phyloP scores from a whole-genome alignment of 2,113 vertebrate genomes.

The Ammodytes dubius region DNA sequence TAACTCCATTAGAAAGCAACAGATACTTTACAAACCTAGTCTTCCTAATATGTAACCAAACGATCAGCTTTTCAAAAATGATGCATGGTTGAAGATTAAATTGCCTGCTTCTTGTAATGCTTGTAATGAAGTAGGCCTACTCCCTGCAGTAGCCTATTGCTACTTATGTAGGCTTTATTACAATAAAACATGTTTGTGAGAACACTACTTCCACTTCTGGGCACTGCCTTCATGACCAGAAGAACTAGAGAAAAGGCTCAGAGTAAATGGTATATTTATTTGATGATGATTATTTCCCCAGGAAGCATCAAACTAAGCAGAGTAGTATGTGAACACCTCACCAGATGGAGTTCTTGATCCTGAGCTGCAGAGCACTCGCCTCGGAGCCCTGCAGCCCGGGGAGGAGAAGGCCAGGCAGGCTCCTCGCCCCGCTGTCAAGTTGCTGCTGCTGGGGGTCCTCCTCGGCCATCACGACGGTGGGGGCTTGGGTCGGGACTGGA shows the following conservation, averaged over 20 bases:
- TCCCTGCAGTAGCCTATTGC: not conserved
- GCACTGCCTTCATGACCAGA: not conserved
- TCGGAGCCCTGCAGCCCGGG: conserved; percentile 91
- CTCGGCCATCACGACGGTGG: conserved; percentile 86
- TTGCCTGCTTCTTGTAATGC: not conserved
- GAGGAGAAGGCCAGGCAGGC: conserved; percentile 88
- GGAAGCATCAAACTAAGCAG: not conserved
- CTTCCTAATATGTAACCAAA: not conserved
- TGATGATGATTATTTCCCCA: no score
- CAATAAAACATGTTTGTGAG: not conserved
- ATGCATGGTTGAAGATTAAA: not conserved
- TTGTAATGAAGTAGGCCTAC: not conserved
- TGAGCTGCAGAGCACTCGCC: conserved; percentile 91
- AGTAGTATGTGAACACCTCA: conserved; percentile 70
- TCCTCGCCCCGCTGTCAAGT: conserved; percentile 76
- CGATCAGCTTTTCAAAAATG: not conserved
- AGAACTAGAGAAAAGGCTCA: not conserved
- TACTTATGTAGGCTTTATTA: not conserved
- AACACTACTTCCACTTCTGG: not conserved
- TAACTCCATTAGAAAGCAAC: not conserved
- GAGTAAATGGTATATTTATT: no score
- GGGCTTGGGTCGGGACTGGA: conserved; percentile 69
- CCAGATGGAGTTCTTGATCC: conserved; percentile 97
- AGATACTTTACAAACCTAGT: not conserved
- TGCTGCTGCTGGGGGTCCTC: conserved; percentile 86